phyloP scores from a whole-genome alignment of 2,888 invertebrate genomes.

The Dynastes maya region DNA sequence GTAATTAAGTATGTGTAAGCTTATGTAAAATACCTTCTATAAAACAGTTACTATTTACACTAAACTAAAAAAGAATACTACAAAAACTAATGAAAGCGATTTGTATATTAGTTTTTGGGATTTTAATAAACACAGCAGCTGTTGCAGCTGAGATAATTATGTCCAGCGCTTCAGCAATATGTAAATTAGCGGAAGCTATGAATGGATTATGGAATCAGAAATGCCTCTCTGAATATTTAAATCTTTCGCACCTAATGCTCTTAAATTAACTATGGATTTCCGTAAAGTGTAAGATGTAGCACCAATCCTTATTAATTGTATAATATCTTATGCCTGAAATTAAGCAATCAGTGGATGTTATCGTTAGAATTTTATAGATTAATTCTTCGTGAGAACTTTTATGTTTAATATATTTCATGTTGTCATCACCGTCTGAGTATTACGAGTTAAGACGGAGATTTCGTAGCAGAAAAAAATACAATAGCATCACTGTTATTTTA shows the following conservation, averaged over 20 bases:
- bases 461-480: no score
- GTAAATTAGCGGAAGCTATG: constrained; percentile 9
- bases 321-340: not conserved
- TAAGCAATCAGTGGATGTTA: not conserved
- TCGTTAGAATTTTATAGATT: not conserved
- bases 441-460: no score
- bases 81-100: not conserved
- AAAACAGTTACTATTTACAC: not conserved
- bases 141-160: constrained; percentile 8
- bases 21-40: not conserved
- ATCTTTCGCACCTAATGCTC: constrained; percentile 4
- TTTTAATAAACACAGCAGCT: constrained; percentile 12
- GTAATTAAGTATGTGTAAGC: no score
- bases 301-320: constrained; percentile 7
- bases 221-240: constrained; percentile 15
- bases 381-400: not conserved
- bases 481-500: no score
- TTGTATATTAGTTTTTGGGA: not conserved
- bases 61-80: not conserved
- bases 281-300: not conserved
- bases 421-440: not conserved
- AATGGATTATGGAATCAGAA: constrained; percentile 16
- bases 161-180: constrained; percentile 1
- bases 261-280: constrained; percentile 20
- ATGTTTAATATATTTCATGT: not conserved